Base-by-base conservation (phyloP, 1,140 invertebrate species). In the Bombus fervidus region DNA sequence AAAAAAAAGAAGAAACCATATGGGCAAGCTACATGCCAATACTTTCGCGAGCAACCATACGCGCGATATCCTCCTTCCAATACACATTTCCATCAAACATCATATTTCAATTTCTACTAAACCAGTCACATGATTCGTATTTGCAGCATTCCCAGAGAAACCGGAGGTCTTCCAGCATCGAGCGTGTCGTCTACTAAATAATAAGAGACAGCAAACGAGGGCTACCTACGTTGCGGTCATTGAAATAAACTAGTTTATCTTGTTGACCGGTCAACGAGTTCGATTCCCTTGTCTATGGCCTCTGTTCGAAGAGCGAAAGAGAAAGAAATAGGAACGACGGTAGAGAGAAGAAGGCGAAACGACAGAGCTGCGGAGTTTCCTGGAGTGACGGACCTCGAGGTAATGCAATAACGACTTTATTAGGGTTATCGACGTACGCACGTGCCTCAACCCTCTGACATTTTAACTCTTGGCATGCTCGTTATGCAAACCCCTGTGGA, bases 361-460 rank as follows among this genome's bases (percentile, higher is more conserved):
- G 39, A 9, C 15, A 66, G 78, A 72, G n/a, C 22, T 72, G 13
- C 15, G 53, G 71, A 72, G n/a, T 28, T 72, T 68, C 28, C 78
- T 74, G 10, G 66, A 25, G 34, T 57, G 83, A 41, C 71, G 68
- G 71, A 66, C 47, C 47, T 53, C 47, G 18, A 53, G 47, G 68
- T 86, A 89, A 86, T 74, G 82, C 73, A 84, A 79, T 92, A 92
- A 91, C 75, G 86, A 89, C 74, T 91, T 89, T 91, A 88, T 91
- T 85, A 87, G 86, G 87, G 85, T 82, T 89, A 88, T 85, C 84
- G 82, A 81, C 37, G 82, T 74, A 83, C 77, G 82, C 86, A 91
- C 88, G 89, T 90, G 88, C 84, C 75, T 86, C 81, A 87, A 84
- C 91, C 69, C 89, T 86, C 86, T 91, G 82, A 89, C 91, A 89